Percentiles rank a stretch among this genome's conserved stretches.
Conservation (phyloP, 2,113 vertebrate species). For the Campylorhamphus procurvoides region DNA sequence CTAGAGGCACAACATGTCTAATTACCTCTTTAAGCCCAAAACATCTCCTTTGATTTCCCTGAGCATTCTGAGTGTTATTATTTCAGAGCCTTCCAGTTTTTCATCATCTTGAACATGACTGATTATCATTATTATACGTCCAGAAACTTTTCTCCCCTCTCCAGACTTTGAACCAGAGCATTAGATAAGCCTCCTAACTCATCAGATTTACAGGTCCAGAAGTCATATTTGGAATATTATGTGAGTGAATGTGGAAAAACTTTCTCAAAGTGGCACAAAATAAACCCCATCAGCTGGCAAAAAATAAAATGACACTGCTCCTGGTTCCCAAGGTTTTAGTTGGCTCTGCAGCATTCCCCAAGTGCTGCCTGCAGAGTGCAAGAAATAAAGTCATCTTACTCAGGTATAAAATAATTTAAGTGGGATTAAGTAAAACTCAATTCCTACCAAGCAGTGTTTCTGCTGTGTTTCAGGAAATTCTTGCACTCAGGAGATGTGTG, state of each 20-base stretch:
- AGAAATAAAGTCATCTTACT: neutral
- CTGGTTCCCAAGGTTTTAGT: neutral
- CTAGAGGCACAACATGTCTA: neutral
- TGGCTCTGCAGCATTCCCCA: neutral
- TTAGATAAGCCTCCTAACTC: neutral
- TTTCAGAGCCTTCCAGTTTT: neutral
- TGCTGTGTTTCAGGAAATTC: neutral
- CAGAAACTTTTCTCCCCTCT: neutral
- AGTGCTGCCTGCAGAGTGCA: neutral
- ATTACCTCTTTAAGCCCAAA: neutral
- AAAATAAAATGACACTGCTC: neutral
- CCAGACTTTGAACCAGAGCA: neutral
- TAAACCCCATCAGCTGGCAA: neutral
- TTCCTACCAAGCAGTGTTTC: neutral
- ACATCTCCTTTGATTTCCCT: neutral
- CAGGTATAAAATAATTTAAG: neutral
- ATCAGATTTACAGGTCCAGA: neutral
- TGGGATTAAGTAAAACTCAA: neutral
- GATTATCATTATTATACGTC: neutral
- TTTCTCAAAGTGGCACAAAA: neutral
- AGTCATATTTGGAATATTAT: neutral
- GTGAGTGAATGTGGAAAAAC: neutral
- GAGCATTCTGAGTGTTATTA: neutral
- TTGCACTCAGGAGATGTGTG: neutral
- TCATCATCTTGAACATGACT: neutral